Percentiles rank a stretch among this genome's conserved stretches.
Conservation (phyloP, 2,113 vertebrate genomes). For the Lethenteron reissneri region DNA sequence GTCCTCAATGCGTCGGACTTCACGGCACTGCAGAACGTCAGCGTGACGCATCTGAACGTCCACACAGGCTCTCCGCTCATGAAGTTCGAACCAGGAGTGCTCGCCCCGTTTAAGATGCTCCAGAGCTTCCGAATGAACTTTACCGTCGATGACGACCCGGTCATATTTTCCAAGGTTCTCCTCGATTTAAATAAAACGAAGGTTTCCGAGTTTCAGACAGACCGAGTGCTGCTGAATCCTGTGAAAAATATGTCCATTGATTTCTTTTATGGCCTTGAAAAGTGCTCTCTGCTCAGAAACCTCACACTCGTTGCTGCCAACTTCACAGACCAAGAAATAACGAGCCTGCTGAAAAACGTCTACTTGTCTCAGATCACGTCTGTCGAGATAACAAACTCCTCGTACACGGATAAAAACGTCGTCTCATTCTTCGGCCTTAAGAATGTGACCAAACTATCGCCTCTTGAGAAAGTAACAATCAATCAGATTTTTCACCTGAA, state of each 20-base stretch:
- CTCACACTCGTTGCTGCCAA: neutral
- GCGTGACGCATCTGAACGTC: no score
- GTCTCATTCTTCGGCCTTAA: neutral
- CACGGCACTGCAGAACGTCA: no score
- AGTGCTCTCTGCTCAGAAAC: neutral
- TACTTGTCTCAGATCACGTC: neutral
- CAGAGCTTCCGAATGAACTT: neutral
- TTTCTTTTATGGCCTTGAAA: neutral
- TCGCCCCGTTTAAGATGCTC: no score
- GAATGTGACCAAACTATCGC: neutral
- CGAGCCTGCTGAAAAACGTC: neutral
- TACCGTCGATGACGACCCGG: neutral
- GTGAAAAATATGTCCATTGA: neutral
- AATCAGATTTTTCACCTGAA: constrained; percentile 1
- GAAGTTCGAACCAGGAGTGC: no score
- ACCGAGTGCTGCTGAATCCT: neutral
- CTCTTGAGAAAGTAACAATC: neutral
- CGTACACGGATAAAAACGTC: neutral
- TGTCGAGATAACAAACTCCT: neutral
- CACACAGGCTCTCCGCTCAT: no score
- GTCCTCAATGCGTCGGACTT: no score
- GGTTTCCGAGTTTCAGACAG: neutral
- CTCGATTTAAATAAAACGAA: neutral
- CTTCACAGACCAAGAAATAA: neutral
- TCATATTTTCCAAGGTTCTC: neutral